Percentiles rank a stretch among this genome's conserved stretches.
Conservation (phyloP, 2,888 invertebrate species). For the Sialis fuliginosa region DNA sequence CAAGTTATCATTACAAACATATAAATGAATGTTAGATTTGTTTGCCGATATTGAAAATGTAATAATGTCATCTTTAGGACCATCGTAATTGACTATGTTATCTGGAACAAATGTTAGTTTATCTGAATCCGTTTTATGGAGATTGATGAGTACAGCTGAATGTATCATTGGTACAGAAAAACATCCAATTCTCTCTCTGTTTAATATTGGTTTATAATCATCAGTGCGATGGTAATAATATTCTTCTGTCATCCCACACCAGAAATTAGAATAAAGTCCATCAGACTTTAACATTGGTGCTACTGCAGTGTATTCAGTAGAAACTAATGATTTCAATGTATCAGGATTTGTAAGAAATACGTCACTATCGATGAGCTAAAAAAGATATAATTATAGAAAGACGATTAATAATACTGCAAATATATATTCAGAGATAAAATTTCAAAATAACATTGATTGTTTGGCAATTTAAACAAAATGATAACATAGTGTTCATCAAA, state of each 20-base stretch:
- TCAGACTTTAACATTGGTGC: constrained; percentile 79
- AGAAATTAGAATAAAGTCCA: constrained; percentile 86
- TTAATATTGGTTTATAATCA: constrained; percentile 65
- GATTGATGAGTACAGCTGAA: constrained; percentile 64
- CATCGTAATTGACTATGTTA: constrained; percentile 42
- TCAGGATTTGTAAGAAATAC: constrained; percentile 53
- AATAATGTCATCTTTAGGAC: constrained; percentile 84
- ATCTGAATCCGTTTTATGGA: constrained; percentile 39
- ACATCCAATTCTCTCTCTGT: constrained; percentile 50
- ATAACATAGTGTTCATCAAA: neutral
- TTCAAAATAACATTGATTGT: neutral
- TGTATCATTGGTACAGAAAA: constrained; percentile 84
- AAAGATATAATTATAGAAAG: neutral
- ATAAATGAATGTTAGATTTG: constrained; percentile 40
- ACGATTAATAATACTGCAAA: constrained; percentile 1
- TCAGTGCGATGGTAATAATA: constrained; percentile 74
- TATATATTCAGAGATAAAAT: neutral
- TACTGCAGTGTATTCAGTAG: constrained; percentile 42
- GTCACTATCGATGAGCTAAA: constrained; percentile 72
- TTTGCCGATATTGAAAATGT: constrained; percentile 74
- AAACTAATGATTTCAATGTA: constrained; percentile 42
- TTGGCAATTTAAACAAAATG: neutral
- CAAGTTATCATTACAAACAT: constrained; percentile 60
- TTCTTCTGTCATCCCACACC: constrained; percentile 80
- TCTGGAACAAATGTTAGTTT: constrained; percentile 54